Evolutionary conservation across 1,140 invertebrate genomes (phyloP), one percentile per base, ranked within the genome.

Genomic region (Drosophila micromelanica): DNA sequence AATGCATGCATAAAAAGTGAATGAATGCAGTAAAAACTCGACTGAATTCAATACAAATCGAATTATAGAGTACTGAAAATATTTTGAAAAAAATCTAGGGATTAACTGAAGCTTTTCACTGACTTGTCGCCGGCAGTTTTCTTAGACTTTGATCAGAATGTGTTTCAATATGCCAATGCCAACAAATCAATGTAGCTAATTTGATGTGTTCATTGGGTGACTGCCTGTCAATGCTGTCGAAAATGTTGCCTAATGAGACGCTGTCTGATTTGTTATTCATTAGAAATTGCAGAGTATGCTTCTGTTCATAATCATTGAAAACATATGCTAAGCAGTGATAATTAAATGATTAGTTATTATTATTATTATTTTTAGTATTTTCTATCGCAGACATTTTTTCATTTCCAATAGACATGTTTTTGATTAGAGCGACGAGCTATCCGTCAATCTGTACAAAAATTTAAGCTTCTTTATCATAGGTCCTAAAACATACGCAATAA

Each of bases 241-340:
- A 35, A 64, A 55, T 38, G 45, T 40, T 74, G 59, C 15, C 17
- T 60, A 64, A 73, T 73, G 63, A 27, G 48, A 32, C 65, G 67
- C 69, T 85, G 80, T 76, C 76, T 74, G 82, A 87, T 78, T 86
- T 81, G 78, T 69, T 73, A 81, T 86, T 68, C 62, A 80, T 81
- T 71, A 68, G 57, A 80, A 55, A 46, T 37, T 20, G 52, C 5
- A 62, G 57, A 65, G 71, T 67, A 75, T 75, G 75, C 70, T 20
- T 11, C 3, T 2, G 8, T 6, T 27, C 27, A 27, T 27, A 9
- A 17, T 15, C 17, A 17, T 8, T 43, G n/a, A n/a, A n/a, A 15
- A 5, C 8, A 5, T 27, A 6, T 27, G 6, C 5, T 27, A 2
- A 23, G 3, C 2, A 27, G 27, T 6, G 27, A 27, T 27, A 27